Base-by-base conservation (phyloP, 2,113 vertebrate genomes). In the Cyanoramphus novaezelandiae region DNA sequence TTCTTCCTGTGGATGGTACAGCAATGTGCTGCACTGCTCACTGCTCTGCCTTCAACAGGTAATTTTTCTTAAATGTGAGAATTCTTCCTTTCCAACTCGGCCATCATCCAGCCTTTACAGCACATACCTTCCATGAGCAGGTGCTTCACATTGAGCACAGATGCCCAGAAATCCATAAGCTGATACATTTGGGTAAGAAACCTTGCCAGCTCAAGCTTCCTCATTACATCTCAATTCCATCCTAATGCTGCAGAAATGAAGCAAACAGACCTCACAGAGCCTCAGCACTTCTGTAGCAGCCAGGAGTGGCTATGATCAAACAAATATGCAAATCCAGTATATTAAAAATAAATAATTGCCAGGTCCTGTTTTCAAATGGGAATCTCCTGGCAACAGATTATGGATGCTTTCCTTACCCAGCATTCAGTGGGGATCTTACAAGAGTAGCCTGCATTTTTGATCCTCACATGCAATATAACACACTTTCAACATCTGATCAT, bases 11-110 rank as follows among this genome's bases (percentile, higher is more conserved):
- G 16, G 7, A 16, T 11, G n/a, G 52, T 13, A 53, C n/a, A 92
- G 50, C 52, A 76, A 46, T 2, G 1, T 9, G 29, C 17, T 47
- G 4, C 74, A 79, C 4, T 60, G n/a, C 63, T 89, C 71, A 10
- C 74, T 43, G 17, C 68, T 92, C 15, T 55, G 69, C 44, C 84
- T 90, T 92, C 96, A 94, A 93, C 89, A 94, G 88, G 95, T 94
- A 88, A 13, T 52, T 89, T 77, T 82, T 55, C 67, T 87, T 80
- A 29, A 70, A 85, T 33, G 49, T 78, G 81, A 55, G 86, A 91
- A 83, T n/a, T 80, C 70, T 80, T 74, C 63, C 72, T 72, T 83
- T 93, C 93, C 84, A 94, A 8, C 7, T 79, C 70, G 92, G 95
- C 81, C 81, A 29, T 4, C 62, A 52, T 80, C 92, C 95, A 95